phyloP scores from a whole-genome alignment of 2,797 vertebrate species.

The Apogon hyalosoma region DNA sequence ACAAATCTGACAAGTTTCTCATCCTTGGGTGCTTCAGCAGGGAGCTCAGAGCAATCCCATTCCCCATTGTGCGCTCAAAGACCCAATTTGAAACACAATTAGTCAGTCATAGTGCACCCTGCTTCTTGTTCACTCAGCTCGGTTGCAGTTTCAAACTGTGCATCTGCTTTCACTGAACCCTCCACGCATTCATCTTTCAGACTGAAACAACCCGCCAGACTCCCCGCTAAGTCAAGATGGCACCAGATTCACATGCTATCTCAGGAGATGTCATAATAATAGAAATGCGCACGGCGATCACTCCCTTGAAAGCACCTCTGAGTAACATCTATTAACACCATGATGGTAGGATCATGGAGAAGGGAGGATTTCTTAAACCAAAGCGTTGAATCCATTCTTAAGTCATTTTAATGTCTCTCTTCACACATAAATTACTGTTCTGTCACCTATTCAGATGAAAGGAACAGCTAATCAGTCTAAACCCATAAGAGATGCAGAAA shows the following conservation, averaged over 20 bases:
- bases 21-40: conserved; percentile 77
- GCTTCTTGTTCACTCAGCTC: conserved; percentile 57
- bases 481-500: background rate
- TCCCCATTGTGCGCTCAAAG: conserved; percentile 81
- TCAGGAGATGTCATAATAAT: conserved; percentile 83
- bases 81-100: conserved; percentile 87
- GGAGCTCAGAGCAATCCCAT: conserved; percentile 80
- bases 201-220: conserved; percentile 58
- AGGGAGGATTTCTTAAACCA: conserved; percentile 55
- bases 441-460: background rate
- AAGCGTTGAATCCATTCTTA: conserved; percentile 17
- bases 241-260: conserved; percentile 63
- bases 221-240: conserved; percentile 71
- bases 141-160: conserved; percentile 52
- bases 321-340: conserved; percentile 82
- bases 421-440: conserved; percentile 3
- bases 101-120: conserved; percentile 70
- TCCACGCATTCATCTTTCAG: conserved; percentile 67
- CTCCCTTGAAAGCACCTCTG: conserved; percentile 79
- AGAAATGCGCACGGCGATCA: conserved; percentile 78
- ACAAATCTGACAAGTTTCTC: conserved; percentile 87
- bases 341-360: conserved; percentile 71
- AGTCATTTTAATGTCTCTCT: conserved; percentile 34
- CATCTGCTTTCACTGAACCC: conserved; percentile 49
- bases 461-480: no score